Base-by-base conservation (phyloP, 2,113 vertebrate genomes). In the Regulus satrapa region DNA sequence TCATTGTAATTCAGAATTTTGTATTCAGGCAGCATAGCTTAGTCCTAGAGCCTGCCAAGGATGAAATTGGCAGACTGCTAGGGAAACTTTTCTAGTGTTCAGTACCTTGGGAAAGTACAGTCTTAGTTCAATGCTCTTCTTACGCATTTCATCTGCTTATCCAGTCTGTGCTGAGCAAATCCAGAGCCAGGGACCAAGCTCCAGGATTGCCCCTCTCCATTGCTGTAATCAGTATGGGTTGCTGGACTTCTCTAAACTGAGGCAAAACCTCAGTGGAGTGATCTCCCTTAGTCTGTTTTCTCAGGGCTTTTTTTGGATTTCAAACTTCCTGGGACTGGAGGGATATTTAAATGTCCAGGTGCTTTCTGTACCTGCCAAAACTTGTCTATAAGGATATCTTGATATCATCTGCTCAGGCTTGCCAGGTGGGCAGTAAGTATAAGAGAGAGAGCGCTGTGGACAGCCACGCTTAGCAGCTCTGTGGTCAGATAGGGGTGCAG, bases 1-100 rank as follows among this genome's bases (percentile, higher is more conserved):
- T 89, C 89, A 87, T 75, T 95, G 84, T 92, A 81, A 91, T 89
- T 86, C 73, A 82, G 61, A 89, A 68, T 87, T 91, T 92, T 68
- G 87, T 85, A 96, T 91, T 95, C 89, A 85, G 54, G 49, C 18
- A 63, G 61, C 38, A 20, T 81, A 72, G 73, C 40, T 54, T 61
- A 26, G 64, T 94, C 14, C 20, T 87, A 34, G 17, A 92, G 43
- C 29, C 45, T 95, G 93, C 87, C 81, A 78, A 87, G 91, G 69
- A 58, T 89, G 40, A 89, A 92, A 72, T 29, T 89, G 84, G 89
- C 87, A 87, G 66, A 41, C 36, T 76, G 40, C 56, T 75, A 81
- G 40, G 56, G 86, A 51, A 94, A 64, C 81, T 85, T 87, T 18
- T 41, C 9, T 52, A 34, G 43, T 58, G 18, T 82, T 93, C 31